Evolutionary conservation across 2,113 vertebrate genomes (phyloP), one percentile per base, ranked within the genome.

Genomic region (Salminus brasiliensis): DNA sequence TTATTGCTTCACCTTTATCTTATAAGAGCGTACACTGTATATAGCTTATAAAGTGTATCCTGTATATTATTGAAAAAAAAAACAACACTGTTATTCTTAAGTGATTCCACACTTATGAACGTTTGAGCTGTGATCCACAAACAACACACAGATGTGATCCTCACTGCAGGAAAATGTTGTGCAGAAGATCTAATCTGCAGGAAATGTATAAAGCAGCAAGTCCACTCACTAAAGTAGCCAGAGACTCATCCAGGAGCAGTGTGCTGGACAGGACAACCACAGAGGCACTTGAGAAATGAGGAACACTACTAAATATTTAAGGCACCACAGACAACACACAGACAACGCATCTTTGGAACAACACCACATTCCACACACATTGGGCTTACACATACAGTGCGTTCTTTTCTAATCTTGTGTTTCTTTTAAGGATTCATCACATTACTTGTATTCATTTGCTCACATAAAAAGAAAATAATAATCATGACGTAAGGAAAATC

Each of bases 281-380:
- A 85, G 81, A 88, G 87, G 84, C 85, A 84, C 85, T 88, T 88
- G 43, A 83, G 74, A 84, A 84, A 77, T 69, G 27, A 85, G 34
- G 73, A 85, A 76, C 47, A 82, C 74, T 53, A 80, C 65, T 60
- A 78, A 29, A 49, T 23, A 49, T 62, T 67, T 85, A 88, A 87
- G 85, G 87, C 87, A 87, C 82, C 76, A 87, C 83, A 83, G 49
- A 84, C 85, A 65, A 79, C 57, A 80, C 27, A 72, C 27, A 83
- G n/a, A n/a, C 55, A 67, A 76, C 1, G n/a, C n/a, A 43, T 74
- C 74, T 85, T 80, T 84, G 72, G 82, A 78, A 73, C 71, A 70
- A 76, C 78, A 57, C 36, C 29, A 59, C 36, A 63, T 62, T 84
- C 10, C 47, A 83, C 47, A 73, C 59, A 76, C 66, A 66, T 23